These are phyloP conservation scores for Bucco capensis DNA, from an alignment of 2,113 vertebrate species.

Conservation along the genomic window DNA sequence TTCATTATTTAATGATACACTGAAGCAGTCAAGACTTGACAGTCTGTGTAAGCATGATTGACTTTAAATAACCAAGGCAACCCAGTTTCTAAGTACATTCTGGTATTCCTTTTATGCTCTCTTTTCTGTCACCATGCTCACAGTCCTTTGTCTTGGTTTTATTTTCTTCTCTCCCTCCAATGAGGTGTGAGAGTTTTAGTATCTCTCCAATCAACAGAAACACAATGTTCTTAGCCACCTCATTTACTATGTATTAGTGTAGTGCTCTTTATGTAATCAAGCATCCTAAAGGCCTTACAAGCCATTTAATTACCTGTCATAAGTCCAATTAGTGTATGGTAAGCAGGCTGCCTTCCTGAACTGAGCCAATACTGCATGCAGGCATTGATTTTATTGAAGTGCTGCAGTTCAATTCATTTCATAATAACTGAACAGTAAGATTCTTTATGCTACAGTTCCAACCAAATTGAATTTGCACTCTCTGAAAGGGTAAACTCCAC, in stretches of 20 bases:
- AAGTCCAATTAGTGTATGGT: conserved; percentile 29
- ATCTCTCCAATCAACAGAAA: conserved; percentile 15
- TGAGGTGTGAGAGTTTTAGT: conserved; percentile 6
- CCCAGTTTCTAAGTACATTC: conserved; percentile 11
- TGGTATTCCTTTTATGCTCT: not conserved
- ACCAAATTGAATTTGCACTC: not conserved
- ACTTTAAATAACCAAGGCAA: conserved; percentile 56
- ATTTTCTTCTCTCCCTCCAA: conserved; percentile 7
- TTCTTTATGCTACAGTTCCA: not conserved
- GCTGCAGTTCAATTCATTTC: not conserved
- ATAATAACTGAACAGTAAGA: not conserved
- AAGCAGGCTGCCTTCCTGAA: conserved; percentile 15
- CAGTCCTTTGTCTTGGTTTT: conserved; percentile 28
- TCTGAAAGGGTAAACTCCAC: not conserved
- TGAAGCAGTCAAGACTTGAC: conserved; percentile 32
- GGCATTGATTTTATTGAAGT: not conserved
- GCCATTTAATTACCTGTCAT: conserved; percentile 62
- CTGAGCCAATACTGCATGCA: not conserved
- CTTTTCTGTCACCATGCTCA: conserved; percentile 29
- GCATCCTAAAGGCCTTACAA: conserved; percentile 45
- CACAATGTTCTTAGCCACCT: not conserved
- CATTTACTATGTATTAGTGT: conserved; percentile 34
- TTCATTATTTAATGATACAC: conserved; percentile 47
- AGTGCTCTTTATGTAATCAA: conserved; percentile 34
- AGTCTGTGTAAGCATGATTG: conserved; percentile 3